These are phyloP conservation scores for Chesias legatella DNA, from an alignment of 2,888 invertebrate species.

Conservation along the genomic window DNA sequence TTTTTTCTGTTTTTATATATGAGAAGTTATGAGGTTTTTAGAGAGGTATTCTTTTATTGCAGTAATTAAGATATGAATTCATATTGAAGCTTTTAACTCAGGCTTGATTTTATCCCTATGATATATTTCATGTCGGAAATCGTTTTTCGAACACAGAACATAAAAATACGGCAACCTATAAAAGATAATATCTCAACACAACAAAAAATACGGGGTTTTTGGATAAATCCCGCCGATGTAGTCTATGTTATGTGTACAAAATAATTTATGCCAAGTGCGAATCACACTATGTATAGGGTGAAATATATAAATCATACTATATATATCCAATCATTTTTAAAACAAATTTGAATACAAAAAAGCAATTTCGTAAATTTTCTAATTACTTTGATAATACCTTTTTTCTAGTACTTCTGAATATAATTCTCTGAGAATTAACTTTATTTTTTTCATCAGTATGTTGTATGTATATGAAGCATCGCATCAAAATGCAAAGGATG, in stretches of 20 bases:
- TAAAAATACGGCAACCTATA: constrained; percentile 3
- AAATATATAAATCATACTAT: too few species aligned
- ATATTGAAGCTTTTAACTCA: constrained; percentile 68
- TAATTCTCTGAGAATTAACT: too few species aligned
- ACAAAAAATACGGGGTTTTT: background rate
- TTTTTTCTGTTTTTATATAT: constrained; percentile 65
- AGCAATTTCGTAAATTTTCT: too few species aligned
- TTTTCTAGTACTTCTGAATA: too few species aligned
- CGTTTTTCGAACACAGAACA: background rate
- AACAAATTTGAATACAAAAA: too few species aligned
- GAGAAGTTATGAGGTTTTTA: constrained; percentile 67
- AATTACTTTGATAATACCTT: too few species aligned
- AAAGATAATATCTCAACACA: background rate
- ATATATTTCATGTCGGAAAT: constrained; percentile 35
- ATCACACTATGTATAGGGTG: too few species aligned
- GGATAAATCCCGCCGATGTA: too few species aligned
- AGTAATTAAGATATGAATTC: constrained; percentile 73
- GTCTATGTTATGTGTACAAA: too few species aligned
- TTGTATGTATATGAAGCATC: constrained; percentile 8
- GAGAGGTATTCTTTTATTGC: constrained; percentile 69
- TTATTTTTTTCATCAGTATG: too few species aligned
- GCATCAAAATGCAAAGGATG: constrained; percentile 59
- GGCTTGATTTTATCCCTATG: constrained; percentile 42
- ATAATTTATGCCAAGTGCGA: too few species aligned
- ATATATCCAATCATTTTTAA: too few species aligned